Conservation (phyloP, 1,140 invertebrate species). For the Aphis gossypii region DNA sequence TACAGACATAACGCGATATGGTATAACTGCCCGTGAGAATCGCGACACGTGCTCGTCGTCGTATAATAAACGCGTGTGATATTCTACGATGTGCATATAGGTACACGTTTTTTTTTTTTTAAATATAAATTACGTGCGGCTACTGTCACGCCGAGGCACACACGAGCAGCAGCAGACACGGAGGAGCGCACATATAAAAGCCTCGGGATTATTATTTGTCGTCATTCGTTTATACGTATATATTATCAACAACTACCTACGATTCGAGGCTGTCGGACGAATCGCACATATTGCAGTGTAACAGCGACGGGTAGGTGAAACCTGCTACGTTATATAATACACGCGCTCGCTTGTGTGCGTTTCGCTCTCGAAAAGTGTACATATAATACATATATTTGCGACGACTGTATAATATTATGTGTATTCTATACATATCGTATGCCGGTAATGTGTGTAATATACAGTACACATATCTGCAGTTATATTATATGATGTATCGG, state of each 20-base stretch:
- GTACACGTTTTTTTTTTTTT: background rate
- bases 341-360: no score
- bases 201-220: conserved; percentile 7
- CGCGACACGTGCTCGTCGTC: background rate
- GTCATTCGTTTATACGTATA: background rate
- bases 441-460: background rate
- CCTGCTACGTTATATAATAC: no score
- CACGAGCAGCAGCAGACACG: background rate
- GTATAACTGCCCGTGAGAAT: background rate
- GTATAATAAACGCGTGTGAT: background rate
- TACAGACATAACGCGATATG: no score
- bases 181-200: background rate
- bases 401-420: background rate
- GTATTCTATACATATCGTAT: background rate
- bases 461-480: no score
- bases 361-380: background rate
- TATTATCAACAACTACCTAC: background rate
- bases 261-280: background rate
- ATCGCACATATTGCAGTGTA: background rate
- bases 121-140: background rate
- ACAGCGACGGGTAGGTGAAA: no score
- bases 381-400: background rate
- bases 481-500: background rate
- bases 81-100: no score
- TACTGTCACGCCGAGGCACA: background rate